Percentiles rank a stretch among this genome's conserved stretches.
Evolutionary conservation across 2,113 vertebrate species (phyloP).

Genomic region (Empidonax alnorum): DNA sequence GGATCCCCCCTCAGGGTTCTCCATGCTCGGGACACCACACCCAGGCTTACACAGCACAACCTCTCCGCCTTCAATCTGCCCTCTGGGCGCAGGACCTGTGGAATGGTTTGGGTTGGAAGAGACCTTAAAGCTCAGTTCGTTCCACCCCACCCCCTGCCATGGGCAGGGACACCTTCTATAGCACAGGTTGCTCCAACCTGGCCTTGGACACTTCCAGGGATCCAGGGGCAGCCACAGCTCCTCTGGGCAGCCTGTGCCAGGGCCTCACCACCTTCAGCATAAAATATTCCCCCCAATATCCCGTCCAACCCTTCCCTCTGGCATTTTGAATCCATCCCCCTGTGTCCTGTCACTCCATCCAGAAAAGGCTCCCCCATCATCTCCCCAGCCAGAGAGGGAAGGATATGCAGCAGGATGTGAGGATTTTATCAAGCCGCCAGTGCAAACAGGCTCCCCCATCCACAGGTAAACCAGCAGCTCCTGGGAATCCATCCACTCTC

Average conservation of each 20-base stretch:
- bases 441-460: neutral
- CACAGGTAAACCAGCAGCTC: neutral
- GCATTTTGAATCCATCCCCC: neutral
- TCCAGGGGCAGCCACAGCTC: neutral
- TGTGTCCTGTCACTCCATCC: neutral
- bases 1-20: neutral
- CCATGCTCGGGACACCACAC: fast-evolving
- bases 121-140: neutral
- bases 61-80: fast-evolving
- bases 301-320: neutral
- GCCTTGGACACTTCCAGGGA: neutral
- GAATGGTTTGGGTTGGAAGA: neutral
- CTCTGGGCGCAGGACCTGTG: fast-evolving
- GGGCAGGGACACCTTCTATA: neutral
- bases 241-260: neutral
- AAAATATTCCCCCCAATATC: neutral
- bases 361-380: neutral
- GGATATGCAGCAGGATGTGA: neutral
- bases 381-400: neutral
- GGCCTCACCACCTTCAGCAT: neutral
- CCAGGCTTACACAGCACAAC: neutral
- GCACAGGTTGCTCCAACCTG: fast-evolving
- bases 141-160: neutral
- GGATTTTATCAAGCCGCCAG: neutral
- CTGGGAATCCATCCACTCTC: neutral